Percentiles rank a stretch among this genome's conserved stretches.
Conservation (phyloP, 2,113 vertebrate species). For the Scophthalmus maximus region DNA sequence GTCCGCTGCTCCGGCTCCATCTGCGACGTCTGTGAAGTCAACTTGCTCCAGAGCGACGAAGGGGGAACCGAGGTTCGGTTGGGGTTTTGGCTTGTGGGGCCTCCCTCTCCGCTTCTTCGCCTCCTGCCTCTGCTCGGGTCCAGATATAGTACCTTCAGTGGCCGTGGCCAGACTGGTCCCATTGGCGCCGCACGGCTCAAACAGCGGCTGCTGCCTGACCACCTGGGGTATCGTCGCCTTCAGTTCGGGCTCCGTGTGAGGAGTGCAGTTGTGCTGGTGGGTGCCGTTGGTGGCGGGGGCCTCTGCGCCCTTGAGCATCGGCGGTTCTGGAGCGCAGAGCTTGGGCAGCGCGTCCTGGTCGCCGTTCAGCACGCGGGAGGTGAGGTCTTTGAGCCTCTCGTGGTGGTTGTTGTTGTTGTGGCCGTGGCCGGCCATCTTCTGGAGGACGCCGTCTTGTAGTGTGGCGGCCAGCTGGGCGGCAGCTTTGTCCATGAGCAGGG, state of each 20-base stretch:
- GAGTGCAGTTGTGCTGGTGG: conserved; percentile 84
- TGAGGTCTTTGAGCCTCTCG: conserved; percentile 92
- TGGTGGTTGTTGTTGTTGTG: conserved; percentile 79
- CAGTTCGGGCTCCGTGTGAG: conserved; percentile 86
- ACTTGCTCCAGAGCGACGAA: conserved; percentile 5
- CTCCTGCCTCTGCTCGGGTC: conserved; percentile 75
- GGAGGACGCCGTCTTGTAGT: conserved; percentile 90
- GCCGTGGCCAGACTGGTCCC: conserved; percentile 63
- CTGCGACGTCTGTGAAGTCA: conserved; percentile 22
- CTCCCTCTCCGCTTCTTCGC: conserved; percentile 82
- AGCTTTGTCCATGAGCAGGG: conserved; percentile 89
- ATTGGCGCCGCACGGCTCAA: conserved; percentile 88
- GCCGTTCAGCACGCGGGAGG: conserved; percentile 92
- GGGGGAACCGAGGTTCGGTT: conserved; percentile 22
- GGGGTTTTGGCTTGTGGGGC: conserved; percentile 65
- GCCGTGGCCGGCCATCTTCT: conserved; percentile 89
- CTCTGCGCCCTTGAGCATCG: conserved; percentile 86
- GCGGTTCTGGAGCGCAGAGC: conserved; percentile 83
- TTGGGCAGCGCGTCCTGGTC: conserved; percentile 87
- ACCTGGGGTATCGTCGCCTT: conserved; percentile 93
- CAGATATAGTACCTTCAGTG: conserved; percentile 55
- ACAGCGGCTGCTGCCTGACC: conserved; percentile 84
- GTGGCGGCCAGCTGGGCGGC: conserved; percentile 87
- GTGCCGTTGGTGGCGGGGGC: conserved; percentile 83
- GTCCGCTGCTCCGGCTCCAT: conserved; percentile 29